Evolutionary conservation across 2,113 vertebrate species (phyloP).

Genomic region (Okapia johnstoni): DNA sequence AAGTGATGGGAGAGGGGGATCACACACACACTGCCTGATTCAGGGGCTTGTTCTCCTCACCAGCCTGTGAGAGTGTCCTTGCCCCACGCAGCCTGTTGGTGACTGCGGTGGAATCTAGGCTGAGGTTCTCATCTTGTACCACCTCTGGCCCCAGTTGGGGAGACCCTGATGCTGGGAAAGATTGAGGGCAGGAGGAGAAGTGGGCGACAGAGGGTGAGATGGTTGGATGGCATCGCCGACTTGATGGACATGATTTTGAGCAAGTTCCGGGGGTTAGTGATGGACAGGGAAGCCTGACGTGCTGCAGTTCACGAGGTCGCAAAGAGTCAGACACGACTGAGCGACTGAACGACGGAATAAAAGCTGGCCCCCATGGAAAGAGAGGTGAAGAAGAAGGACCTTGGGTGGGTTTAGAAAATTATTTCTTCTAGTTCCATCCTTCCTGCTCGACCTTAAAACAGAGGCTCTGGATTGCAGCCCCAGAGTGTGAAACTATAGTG

Average conservation of each 20-base stretch:
- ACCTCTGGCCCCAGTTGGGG: neutral
- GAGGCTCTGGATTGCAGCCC: neutral
- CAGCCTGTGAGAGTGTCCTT: neutral
- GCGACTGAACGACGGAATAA: neutral
- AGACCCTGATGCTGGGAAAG: neutral
- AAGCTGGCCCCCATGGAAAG: neutral
- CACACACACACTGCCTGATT: rapidly evolving
- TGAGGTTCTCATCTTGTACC: neutral
- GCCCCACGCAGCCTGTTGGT: neutral
- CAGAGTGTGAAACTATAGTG: neutral
- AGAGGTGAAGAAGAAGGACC: neutral
- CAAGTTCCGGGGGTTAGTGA: neutral
- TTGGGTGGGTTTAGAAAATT: neutral
- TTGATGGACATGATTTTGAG: neutral
- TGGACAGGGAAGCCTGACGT: neutral
- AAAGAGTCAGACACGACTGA: neutral
- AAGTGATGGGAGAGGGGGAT: rapidly evolving
- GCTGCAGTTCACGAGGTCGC: neutral
- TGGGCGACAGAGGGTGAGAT: neutral
- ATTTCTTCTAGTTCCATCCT: neutral
- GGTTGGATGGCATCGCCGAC: neutral
- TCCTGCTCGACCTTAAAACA: neutral
- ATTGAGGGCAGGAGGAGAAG: neutral
- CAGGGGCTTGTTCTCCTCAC: neutral
- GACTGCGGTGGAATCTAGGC: neutral